Evolutionary conservation across 2,797 vertebrate genomes (phyloP), one percentile per base, ranked within the genome.

Genomic region (Pipistrellus nathusii): DNA sequence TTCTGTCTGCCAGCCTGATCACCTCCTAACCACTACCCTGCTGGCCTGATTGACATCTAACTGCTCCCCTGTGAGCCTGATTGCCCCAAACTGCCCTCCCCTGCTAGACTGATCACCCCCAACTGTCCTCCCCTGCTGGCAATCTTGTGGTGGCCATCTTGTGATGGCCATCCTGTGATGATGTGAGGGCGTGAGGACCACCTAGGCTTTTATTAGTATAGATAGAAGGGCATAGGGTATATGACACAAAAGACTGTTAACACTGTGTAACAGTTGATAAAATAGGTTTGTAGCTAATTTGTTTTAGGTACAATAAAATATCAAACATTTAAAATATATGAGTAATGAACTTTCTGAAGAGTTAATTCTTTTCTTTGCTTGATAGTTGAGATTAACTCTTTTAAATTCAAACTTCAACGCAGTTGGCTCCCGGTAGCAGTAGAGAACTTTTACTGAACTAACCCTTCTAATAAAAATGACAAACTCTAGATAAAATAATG

Each of bases 221-320:
- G 53, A 84, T 18, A 66, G 46, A 91, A 77, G 23, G 27, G 41
- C 21, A 18, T 3, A 48, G 10, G 72, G 44, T 20, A 53, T 48
- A 44, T 23, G 83, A 46, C n/a, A 35, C 35, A 86, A 76, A 57
- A 25, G 68, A 46, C 0, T 66, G 35, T 35, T 51, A 64, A 88
- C 12, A 64, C 6, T 51, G 17, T 23, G 5, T 18, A 73, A 57
- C 13, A 84, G 59, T 55, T 15, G 13, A 64, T 59, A 25, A 71
- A 72, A 48, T 0, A 72, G 35, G 77, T 30, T 62, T 41, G n/a
- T 13, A 69, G 32, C 20, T 84, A 14, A 62, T 41, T 81, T 92
- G 51, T 64, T 94, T 90, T 53, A 81, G 30, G 44, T 51, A 73
- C 55, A 80, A 44, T 35, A 59, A 95, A 85, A 71, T 32, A 55